Evolutionary conservation across 2,888 invertebrate species (phyloP).

Genomic region (Ennomos fuscantarius): DNA sequence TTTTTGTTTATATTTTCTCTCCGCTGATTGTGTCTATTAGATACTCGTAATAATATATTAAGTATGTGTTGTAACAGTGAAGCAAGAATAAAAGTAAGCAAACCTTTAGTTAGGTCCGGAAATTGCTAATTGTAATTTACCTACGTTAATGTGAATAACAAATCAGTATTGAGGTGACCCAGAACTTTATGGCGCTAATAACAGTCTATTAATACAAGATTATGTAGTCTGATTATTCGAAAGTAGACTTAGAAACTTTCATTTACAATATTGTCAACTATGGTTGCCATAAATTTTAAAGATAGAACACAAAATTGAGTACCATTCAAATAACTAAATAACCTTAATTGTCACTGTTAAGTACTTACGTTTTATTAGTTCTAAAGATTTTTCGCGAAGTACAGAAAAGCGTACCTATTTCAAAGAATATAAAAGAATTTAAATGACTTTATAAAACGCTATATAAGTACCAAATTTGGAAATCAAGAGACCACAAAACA

Average conservation of each 20-base stretch:
- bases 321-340: not conserved
- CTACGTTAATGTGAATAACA: constrained; percentile 38
- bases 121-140: constrained; percentile 40
- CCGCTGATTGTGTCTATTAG: too few relatives aligned
- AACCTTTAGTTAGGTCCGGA: constrained; percentile 29
- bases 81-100: constrained; percentile 11
- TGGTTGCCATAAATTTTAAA: not conserved
- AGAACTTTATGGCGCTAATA: constrained; percentile 34
- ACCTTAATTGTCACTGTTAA: too few relatives aligned
- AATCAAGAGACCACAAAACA: too few relatives aligned
- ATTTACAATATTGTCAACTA: not conserved
- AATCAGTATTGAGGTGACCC: constrained; percentile 39
- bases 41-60: too few relatives aligned
- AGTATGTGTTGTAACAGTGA: too few relatives aligned
- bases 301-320: not conserved
- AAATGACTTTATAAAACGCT: too few relatives aligned
- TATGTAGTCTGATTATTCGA: constrained; percentile 26
- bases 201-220: constrained; percentile 31
- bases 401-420: too few relatives aligned
- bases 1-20: too few relatives aligned
- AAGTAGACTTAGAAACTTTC: constrained; percentile 1
- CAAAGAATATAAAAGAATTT: too few relatives aligned
- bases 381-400: too few relatives aligned
- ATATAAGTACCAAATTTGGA: too few relatives aligned
- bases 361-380: too few relatives aligned